Percentiles rank a stretch among this genome's conserved stretches.
These are phyloP conservation scores for Anguilla megastoma DNA, from an alignment of 2,797 vertebrate genomes.

Conservation along the genomic window DNA sequence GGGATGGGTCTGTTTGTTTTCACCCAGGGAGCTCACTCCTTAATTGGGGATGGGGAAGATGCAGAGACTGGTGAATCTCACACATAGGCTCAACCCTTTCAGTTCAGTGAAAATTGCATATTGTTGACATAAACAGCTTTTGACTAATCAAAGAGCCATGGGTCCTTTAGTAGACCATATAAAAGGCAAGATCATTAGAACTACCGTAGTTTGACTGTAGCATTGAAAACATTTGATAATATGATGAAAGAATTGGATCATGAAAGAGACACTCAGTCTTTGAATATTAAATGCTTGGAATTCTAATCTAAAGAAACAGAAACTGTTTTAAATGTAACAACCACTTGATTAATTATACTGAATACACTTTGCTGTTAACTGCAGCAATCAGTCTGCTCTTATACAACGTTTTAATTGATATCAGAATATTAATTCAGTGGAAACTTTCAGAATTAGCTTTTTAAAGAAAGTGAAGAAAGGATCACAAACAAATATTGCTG, in stretches of 20 bases:
- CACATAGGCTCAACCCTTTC: slow-evolving; percentile 61
- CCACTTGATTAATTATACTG: background rate
- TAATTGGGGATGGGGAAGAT: slow-evolving; percentile 65
- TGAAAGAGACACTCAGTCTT: background rate
- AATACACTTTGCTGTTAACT: background rate
- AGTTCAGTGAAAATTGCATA: slow-evolving; percentile 62
- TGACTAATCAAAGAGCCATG: slow-evolving; percentile 32
- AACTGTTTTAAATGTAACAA: background rate
- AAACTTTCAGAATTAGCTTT: background rate
- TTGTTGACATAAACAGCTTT: slow-evolving; percentile 30
- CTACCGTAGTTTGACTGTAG: background rate
- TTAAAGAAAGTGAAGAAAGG: background rate
- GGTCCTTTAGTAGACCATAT: slow-evolving; percentile 10
- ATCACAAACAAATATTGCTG: background rate
- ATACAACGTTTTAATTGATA: background rate
- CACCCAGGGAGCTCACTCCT: slow-evolving; percentile 63
- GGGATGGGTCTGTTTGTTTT: slow-evolving; percentile 63
- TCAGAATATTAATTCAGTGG: background rate
- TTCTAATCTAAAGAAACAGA: background rate
- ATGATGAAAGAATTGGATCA: background rate
- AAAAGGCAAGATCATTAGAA: background rate
- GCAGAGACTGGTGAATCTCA: slow-evolving; percentile 74
- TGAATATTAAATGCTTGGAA: background rate
- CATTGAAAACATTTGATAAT: background rate
- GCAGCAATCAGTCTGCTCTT: background rate